Evolutionary conservation across 1,140 invertebrate species (phyloP).

Genomic region (Oedothorax gibbosus): DNA sequence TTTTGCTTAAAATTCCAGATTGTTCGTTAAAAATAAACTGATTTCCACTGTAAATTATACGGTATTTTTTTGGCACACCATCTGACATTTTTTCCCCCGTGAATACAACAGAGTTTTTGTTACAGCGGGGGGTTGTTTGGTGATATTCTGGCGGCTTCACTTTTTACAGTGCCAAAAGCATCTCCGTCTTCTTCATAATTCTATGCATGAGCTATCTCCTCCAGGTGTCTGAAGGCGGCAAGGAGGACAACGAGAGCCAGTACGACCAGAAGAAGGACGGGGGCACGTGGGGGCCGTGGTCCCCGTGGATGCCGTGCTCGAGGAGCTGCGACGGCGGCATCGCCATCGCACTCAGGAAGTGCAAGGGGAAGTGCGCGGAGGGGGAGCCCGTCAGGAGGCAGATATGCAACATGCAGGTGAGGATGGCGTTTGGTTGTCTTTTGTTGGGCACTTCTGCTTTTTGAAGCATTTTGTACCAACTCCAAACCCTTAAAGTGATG

Average conservation of each 20-base stretch:
- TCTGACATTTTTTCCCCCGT: too few relatives aligned
- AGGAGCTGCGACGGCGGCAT: slow-evolving; percentile 75
- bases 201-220: background rate
- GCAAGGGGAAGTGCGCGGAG: slow-evolving; percentile 65
- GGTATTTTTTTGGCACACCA: too few relatives aligned
- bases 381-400: slow-evolving; percentile 87
- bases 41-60: too few relatives aligned
- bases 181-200: background rate
- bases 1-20: too few relatives aligned
- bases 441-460: too few relatives aligned
- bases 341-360: slow-evolving; percentile 68
- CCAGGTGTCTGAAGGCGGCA: background rate
- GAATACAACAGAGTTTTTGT: too few relatives aligned
- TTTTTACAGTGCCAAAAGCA: background rate
- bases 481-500: background rate
- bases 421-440: too few relatives aligned
- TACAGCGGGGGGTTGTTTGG: too few relatives aligned
- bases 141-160: too few relatives aligned
- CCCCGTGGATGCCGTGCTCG: slow-evolving; percentile 75
- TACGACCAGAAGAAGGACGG: background rate
- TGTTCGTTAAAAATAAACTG: too few relatives aligned
- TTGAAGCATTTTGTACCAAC: background rate
- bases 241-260: slow-evolving; percentile 10
- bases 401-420: slow-evolving; percentile 90
- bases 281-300: slow-evolving; percentile 74